phyloP scores from a whole-genome alignment of 2,888 invertebrate genomes.

The Cancer borealis region DNA sequence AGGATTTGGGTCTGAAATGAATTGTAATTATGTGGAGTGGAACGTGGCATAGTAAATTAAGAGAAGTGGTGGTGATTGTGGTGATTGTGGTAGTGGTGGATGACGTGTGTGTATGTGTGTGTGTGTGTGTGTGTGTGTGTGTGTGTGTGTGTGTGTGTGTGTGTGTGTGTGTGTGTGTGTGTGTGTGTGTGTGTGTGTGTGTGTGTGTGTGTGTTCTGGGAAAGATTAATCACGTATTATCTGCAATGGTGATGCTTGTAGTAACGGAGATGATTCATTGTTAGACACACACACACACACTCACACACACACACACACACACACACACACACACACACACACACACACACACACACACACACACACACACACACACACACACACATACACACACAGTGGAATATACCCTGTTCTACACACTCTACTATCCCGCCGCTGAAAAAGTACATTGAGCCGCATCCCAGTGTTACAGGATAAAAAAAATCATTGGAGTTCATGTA shows the following conservation, averaged over 20 bases:
- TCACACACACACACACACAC: constrained; percentile 44
- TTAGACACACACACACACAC: constrained; percentile 18
- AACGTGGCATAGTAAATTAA: neutral
- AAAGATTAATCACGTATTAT: neutral
- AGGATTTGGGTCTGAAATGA: neutral
- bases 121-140: neutral
- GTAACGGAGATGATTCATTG: neutral
- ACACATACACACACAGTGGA: neutral
- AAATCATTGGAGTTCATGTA: neutral
- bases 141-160: neutral
- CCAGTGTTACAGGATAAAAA: neutral
- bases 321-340: neutral
- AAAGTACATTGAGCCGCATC: neutral
- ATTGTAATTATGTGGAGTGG: constrained; percentile 17
- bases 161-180: neutral
- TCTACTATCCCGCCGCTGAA: neutral
- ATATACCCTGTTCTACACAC: neutral
- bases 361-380: neutral
- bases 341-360: constrained; percentile 38
- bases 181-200: neutral
- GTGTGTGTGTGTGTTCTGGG: neutral
- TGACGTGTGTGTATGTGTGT: neutral
- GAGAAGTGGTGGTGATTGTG: constrained; percentile 37
- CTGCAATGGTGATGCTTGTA: too few relatives aligned
- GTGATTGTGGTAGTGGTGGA: constrained; percentile 8